Evolutionary conservation across 2,888 invertebrate genomes (phyloP), one percentile per base, ranked within the genome.

Genomic region (Eretmocerus hayati): DNA sequence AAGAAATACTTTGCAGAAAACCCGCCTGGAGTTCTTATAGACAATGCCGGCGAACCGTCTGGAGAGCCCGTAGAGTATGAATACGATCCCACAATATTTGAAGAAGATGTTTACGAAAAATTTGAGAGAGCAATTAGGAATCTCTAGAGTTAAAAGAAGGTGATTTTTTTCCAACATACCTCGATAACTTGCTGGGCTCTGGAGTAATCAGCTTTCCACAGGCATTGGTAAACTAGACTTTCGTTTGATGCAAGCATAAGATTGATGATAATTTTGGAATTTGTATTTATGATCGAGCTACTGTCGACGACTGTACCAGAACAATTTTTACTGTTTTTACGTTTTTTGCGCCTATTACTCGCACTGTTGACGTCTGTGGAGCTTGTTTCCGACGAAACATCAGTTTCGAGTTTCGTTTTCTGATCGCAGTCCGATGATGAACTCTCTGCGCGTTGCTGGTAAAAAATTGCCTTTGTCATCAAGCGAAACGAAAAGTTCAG

Each of bases 181-280:
- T 87, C 80, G 58, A 89, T 80, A 52, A 90, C 87, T 72, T 87
- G 81, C 60, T 82, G 81, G 0, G 87, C 88, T 72, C 85, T 84
- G 5, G 78, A 76, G 56, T 84, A 83, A 64, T 88, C 83, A 48
- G 81, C 81, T 52, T 81, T 80, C 60, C 85, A 83, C 35, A 91
- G 74, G 36, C 88, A 88, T 65, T 86, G 76, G 32, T 84, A 79
- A n/a, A 89, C 81, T 37, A 90, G 73, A 55, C 84, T 83, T 56
- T 83, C 83, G 1, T 86, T 84, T 23, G 85, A 80, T 8, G 87
- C 81, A 44, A 90, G 66, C 87, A 91, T 84, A 43, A 80, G 78
- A 36, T 79, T 77, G 44, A 84, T 73, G 55, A 83, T 76, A 59
- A 78, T 75, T 20, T 59, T 60, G 0, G 66, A 67, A 52, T 64